phyloP scores from a whole-genome alignment of 2,888 invertebrate genomes.

The Agrotis clavis region DNA sequence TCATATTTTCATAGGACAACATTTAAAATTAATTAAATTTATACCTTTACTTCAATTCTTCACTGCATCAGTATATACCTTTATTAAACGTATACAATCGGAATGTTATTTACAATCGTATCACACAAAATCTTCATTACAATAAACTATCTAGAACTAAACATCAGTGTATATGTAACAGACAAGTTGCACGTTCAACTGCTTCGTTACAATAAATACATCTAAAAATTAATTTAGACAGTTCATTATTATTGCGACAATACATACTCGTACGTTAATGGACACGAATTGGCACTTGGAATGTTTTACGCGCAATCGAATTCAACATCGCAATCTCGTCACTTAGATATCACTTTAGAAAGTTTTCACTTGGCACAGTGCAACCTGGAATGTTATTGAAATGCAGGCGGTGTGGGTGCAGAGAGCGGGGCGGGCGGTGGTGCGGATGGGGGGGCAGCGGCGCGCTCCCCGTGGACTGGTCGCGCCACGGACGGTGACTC shows the following conservation, averaged over 20 bases:
- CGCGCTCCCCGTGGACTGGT: constrained; percentile 57
- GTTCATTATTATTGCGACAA: constrained; percentile 80
- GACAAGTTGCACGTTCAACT: constrained; percentile 66
- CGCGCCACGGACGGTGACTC: constrained; percentile 66
- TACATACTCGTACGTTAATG: constrained; percentile 75
- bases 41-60: constrained; percentile 56
- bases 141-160: constrained; percentile 71
- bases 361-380: constrained; percentile 65
- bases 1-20: constrained; percentile 60
- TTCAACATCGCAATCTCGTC: constrained; percentile 65
- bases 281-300: constrained; percentile 87
- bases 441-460: constrained; percentile 49
- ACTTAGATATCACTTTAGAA: constrained; percentile 62
- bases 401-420: constrained; percentile 44
- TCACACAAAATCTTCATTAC: constrained; percentile 78
- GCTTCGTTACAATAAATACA: constrained; percentile 73
- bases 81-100: constrained; percentile 83
- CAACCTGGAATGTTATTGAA: constrained; percentile 59
- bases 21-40: constrained; percentile 64
- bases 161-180: constrained; percentile 70
- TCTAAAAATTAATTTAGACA: constrained; percentile 74
- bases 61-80: constrained; percentile 78
- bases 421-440: constrained; percentile 34
- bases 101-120: constrained; percentile 84
- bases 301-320: constrained; percentile 68